A percentile compares a stretch with the other conserved stretches of the same genome.
Evolutionary conservation across 37 sponge, comb jelly and placozoan genomes (phyloP).

Genomic region (Ephydatia muelleri): DNA sequence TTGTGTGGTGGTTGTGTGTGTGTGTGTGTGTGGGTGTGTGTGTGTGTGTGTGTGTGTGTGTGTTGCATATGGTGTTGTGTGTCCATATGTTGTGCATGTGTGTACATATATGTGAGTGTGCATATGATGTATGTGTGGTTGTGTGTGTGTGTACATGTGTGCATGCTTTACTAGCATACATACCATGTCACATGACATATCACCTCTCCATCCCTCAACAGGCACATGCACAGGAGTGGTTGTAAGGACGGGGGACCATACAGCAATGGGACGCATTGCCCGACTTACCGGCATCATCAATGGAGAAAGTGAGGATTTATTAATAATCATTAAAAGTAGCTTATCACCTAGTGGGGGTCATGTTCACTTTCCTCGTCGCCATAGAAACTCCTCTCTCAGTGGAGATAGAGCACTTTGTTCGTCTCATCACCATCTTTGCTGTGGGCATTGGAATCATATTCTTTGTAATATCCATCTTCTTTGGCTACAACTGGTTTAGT

Average conservation of each 20-base stretch:
- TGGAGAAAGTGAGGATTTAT: conserved; percentile 45
- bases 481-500: conserved; percentile 62
- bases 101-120: no score
- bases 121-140: no score
- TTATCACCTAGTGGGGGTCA: background rate
- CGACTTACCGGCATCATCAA: conserved; percentile 69
- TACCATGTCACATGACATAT: no score
- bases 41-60: background rate
- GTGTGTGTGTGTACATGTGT: background rate
- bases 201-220: background rate
- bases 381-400: conserved; percentile 78
- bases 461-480: conserved; percentile 73
- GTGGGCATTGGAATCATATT: conserved; percentile 77
- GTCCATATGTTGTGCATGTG: no score
- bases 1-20: background rate
- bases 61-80: no score
- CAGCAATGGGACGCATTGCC: conserved; percentile 90
- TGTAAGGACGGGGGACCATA: conserved; percentile 79
- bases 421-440: conserved; percentile 81
- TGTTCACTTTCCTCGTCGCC: background rate
- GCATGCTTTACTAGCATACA: no score
- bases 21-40: background rate
- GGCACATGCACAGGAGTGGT: conserved; percentile 69
- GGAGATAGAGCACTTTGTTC: conserved; percentile 85
- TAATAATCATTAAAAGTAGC: background rate